These are phyloP conservation scores for Pristiophorus japonicus DNA, from an alignment of 2,113 vertebrate species.

Conservation along the genomic window DNA sequence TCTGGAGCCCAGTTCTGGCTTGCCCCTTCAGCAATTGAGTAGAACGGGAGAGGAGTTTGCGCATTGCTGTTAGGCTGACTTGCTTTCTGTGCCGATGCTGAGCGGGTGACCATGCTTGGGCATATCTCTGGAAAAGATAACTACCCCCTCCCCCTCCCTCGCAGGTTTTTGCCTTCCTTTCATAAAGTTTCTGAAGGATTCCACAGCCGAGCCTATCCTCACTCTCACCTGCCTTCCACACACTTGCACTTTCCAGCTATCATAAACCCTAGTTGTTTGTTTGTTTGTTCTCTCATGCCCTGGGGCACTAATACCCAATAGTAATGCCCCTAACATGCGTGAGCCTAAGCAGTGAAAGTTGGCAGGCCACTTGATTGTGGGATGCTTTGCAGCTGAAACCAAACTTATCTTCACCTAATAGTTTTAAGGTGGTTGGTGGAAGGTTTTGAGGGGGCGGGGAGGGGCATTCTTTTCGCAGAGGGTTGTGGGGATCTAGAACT, in stretches of 20 bases:
- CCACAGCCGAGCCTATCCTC: background rate
- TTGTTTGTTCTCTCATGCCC: background rate
- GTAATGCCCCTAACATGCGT: background rate
- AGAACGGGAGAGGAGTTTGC: background rate
- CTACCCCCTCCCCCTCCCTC: background rate
- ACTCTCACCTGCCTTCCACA: background rate
- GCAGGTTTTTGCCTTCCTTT: background rate
- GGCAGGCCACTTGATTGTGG: background rate
- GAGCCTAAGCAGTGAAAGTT: background rate
- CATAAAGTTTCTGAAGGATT: background rate
- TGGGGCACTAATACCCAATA: background rate
- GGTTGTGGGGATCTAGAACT: no score
- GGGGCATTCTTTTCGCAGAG: no score
- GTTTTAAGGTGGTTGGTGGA: no score
- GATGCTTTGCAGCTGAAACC: background rate
- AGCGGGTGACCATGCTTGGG: background rate
- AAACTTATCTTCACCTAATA: background rate
- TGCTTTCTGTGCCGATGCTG: background rate
- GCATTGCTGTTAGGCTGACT: background rate
- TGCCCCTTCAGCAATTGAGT: no score
- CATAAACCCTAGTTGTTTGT: background rate
- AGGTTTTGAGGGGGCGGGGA: no score
- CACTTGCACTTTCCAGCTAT: background rate
- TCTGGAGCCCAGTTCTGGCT: background rate
- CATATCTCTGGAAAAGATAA: background rate